Evolutionary conservation across 2,113 vertebrate species (phyloP).

Genomic region (Aegithalos caudatus): DNA sequence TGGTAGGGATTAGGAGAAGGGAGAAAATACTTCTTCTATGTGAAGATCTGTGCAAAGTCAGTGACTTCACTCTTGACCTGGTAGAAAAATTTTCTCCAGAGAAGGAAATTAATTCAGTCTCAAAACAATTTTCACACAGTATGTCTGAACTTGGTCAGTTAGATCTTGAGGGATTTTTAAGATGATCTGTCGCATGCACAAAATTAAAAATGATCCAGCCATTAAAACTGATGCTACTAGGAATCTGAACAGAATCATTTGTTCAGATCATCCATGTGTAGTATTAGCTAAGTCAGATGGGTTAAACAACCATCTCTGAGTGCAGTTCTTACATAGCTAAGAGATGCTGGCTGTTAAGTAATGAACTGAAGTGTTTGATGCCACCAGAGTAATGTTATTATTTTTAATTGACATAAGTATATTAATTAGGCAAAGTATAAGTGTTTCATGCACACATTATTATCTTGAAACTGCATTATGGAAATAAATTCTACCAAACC

Average conservation of each 20-base stretch:
- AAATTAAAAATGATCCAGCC: background rate
- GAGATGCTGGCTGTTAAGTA: background rate
- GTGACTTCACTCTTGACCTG: background rate
- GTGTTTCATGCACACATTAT: background rate
- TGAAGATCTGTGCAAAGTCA: fast-evolving
- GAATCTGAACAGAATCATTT: background rate
- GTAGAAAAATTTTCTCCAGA: background rate
- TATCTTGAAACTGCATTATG: background rate
- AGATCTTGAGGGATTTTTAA: background rate
- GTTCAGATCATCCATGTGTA: background rate
- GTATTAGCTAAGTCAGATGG: background rate
- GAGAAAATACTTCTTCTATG: background rate
- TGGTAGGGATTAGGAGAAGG: fast-evolving
- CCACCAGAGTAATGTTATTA: background rate
- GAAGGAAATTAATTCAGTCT: conserved; percentile 1
- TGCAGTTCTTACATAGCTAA: background rate
- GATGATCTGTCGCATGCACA: background rate
- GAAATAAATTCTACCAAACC: background rate
- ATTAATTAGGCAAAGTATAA: background rate
- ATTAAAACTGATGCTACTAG: background rate
- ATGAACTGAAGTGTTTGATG: background rate
- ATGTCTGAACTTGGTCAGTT: background rate
- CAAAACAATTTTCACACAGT: background rate
- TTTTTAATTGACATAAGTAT: background rate
- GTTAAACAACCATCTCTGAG: background rate